These are phyloP conservation scores for Megathymus violae DNA, from an alignment of 1,140 invertebrate species.

Conservation along the genomic window DNA sequence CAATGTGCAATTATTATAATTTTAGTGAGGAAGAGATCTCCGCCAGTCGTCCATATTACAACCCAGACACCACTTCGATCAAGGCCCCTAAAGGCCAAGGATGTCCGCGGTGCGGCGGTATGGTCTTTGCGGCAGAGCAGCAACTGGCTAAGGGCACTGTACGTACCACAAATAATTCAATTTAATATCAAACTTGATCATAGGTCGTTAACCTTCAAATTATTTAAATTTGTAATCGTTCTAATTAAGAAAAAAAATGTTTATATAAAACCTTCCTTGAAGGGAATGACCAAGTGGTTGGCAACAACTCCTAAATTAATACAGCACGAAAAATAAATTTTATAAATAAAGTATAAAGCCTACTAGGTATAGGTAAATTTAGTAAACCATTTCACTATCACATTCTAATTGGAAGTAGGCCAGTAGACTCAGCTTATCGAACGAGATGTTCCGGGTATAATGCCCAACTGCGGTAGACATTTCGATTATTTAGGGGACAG, in stretches of 20 bases:
- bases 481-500: background rate
- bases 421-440: background rate
- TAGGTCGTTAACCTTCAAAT: no score
- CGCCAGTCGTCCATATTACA: slow-evolving; percentile 89
- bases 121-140: slow-evolving; percentile 97
- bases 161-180: slow-evolving; percentile 69
- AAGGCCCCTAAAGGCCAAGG: slow-evolving; percentile 94
- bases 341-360: no score
- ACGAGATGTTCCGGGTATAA: background rate
- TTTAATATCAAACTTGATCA: slow-evolving; percentile 1
- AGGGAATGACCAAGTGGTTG: no score
- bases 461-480: background rate
- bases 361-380: background rate
- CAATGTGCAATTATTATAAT: slow-evolving; percentile 26
- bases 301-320: no score
- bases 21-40: slow-evolving; percentile 92
- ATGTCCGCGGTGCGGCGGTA: slow-evolving; percentile 95
- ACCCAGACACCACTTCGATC: slow-evolving; percentile 94
- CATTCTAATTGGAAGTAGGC: background rate
- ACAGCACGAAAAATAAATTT: no score
- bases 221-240: no score
- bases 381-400: background rate
- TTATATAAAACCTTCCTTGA: no score
- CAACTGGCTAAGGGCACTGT: slow-evolving; percentile 95
- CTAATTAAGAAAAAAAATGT: no score